Base-by-base conservation (phyloP, 2,888 invertebrate species). In the Asteroscopus sphinx region DNA sequence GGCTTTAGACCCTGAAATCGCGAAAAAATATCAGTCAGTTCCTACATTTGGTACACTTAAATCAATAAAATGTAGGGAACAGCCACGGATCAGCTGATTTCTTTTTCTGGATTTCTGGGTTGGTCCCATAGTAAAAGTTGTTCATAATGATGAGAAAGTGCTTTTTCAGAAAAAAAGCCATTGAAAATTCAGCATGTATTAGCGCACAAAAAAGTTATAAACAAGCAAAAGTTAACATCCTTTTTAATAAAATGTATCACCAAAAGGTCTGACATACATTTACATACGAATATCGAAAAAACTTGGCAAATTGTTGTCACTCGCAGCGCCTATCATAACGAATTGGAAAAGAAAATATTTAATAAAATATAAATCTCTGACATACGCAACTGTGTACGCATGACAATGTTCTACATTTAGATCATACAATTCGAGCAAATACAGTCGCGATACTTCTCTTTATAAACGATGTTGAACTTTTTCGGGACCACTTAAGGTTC, bases 351-450 rank as follows among this genome's bases (percentile, higher is more conserved):
- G 39, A 60, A 44, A 49, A 71, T 41, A 61, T 51, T 61, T 41
- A 41, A 30, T 26, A n/a, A 62, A 41, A 56, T 52, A 65, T 56
- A 54, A 46, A 51, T 55, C 51, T 53, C 47, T 33, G 49, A 67
- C 53, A 51, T 33, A 48, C 45, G 21, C 68, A 77, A 56, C 66
- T 79, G 68, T 58, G 72, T 28, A 65, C 68, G 67, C 53, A 64
- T 73, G 63, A 73, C 73, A 77, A 68, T 72, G 64, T 79, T 76
- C 58, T 65, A 76, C 76, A 73, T 76, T 77, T 62, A 62, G 73
- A 80, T 79, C 73, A 71, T 68, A 67, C 57, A 62, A 77, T 40
- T 57, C 47, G 61, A 67, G 63, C 60, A 71, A 76, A 75, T 65
- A 74, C 52, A 54, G 15, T 40, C 39, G 26, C 59, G 16, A 60